A percentile compares a stretch with the other conserved stretches of the same genome.
Conservation (phyloP, 2,113 vertebrate species). For the Macaca mulatta region DNA sequence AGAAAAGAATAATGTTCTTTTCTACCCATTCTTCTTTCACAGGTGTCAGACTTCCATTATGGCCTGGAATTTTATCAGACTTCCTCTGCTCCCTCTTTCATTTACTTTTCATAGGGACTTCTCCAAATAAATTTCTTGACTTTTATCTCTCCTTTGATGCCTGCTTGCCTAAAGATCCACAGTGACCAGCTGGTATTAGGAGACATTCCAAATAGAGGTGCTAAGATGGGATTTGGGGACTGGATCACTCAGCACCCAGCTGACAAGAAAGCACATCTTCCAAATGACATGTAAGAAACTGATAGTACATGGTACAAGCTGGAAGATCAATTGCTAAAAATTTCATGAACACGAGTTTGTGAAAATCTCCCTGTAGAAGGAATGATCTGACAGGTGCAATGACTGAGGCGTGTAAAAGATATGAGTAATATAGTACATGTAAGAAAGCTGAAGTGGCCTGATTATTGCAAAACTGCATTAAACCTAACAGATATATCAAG, state of each 20-base stretch:
- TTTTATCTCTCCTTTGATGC: not conserved
- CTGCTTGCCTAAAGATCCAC: not conserved
- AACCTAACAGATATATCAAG: not conserved
- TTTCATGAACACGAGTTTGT: not conserved
- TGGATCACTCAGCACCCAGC: not conserved
- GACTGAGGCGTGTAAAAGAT: not conserved
- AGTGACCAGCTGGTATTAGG: not conserved
- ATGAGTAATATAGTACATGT: not conserved
- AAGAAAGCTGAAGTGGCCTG: not conserved
- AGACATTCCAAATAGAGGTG: not conserved
- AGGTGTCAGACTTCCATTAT: not conserved
- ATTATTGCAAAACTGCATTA: not conserved
- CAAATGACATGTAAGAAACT: not conserved
- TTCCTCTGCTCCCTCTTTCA: not conserved
- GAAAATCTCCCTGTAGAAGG: not conserved
- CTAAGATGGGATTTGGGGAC: not conserved
- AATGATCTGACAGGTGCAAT: not conserved
- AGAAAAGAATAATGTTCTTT: not conserved
- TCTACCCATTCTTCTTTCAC: not conserved
- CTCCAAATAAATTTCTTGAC: not conserved
- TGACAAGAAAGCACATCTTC: not conserved
- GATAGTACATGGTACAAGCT: not conserved
- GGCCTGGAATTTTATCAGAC: not conserved
- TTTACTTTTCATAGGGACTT: not conserved
- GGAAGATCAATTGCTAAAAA: not conserved